phyloP scores from a whole-genome alignment of 1,140 invertebrate species.

The Drosophila yakuba region DNA sequence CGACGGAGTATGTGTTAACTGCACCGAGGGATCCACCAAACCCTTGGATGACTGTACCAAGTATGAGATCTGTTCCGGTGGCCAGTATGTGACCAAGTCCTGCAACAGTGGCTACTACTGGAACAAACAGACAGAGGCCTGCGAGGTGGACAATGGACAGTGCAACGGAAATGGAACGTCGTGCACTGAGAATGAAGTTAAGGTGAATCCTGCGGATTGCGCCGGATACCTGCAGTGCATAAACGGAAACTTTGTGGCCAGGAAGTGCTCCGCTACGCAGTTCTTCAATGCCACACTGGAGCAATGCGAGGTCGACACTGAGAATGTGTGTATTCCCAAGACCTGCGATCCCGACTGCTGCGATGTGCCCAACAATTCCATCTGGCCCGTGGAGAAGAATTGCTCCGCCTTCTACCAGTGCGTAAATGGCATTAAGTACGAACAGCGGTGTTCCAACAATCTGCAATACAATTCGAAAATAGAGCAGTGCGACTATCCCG shows the following conservation, averaged over 20 bases:
- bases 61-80: constrained; percentile 9
- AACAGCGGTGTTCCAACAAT: constrained; percentile 48
- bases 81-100: constrained; percentile 13
- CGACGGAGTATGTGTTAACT: constrained; percentile 7
- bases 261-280: constrained; percentile 17
- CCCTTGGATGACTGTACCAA: constrained; percentile 11
- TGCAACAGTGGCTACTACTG: background rate
- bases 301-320: constrained; percentile 32
- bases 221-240: constrained; percentile 54
- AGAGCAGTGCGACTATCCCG: constrained; percentile 46
- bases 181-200: constrained; percentile 18
- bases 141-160: constrained; percentile 31
- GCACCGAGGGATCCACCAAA: constrained; percentile 8
- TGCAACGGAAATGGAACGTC: constrained; percentile 21
- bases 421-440: constrained; percentile 22
- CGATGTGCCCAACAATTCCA: constrained; percentile 32
- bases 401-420: constrained; percentile 62
- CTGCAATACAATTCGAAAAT: constrained; percentile 42
- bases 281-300: constrained; percentile 32
- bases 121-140: background rate
- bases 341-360: constrained; percentile 57
- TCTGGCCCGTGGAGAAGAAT: constrained; percentile 41
- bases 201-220: constrained; percentile 34
- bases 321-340: constrained; percentile 48
- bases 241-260: constrained; percentile 23